Base-by-base conservation (phyloP, 2,113 vertebrate species). In the Meleagris gallopavo region DNA sequence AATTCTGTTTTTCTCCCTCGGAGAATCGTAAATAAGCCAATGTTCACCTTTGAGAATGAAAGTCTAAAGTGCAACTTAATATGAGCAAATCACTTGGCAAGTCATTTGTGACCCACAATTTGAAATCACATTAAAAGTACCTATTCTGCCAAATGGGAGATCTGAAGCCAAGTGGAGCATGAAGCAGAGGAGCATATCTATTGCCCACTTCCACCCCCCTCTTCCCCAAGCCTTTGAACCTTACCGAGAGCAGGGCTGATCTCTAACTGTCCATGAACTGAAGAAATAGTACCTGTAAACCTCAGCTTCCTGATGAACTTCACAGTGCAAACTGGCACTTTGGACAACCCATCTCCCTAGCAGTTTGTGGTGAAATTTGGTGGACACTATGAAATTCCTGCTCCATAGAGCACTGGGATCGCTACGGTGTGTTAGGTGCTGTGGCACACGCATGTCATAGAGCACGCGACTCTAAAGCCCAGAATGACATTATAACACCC, bases 1-100 rank as follows among this genome's bases (percentile, higher is more conserved):
- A 98, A 95, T 92, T 94, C 65, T 95, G 65, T 2, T 89, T 96
- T 96, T 97, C 73, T 94, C 52, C 57, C 78, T 71, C 86, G 89
- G 76, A 96, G 78, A 27, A 82, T 34, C 9, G 18, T 95, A 97
- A 96, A 95, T 93, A 83, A 27, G 77, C 66, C 87, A 78, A 15
- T 50, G 50, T 71, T 95, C 96, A 86, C 73, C 75, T 83, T 93
- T 77, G 88, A 95, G 86, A 73, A 73, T 11, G 21, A 76, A 86
- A 91, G 79, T 83, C 88, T 77, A 66, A 91, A 96, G 65, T 94
- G 50, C 62, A 89, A 90, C 52, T 61, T 48, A 55, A 75, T 64
- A 45, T 2, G 16, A 9, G 17, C 55, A 87, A 92, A 87, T 89
- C 20, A 9, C 43, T 88, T 64, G 30, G 62, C 21, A 45, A 83